Percentiles rank a stretch among this genome's conserved stretches.
Evolutionary conservation across 2,888 invertebrate genomes (phyloP).

Genomic region (Lasioglossum oenotherae): DNA sequence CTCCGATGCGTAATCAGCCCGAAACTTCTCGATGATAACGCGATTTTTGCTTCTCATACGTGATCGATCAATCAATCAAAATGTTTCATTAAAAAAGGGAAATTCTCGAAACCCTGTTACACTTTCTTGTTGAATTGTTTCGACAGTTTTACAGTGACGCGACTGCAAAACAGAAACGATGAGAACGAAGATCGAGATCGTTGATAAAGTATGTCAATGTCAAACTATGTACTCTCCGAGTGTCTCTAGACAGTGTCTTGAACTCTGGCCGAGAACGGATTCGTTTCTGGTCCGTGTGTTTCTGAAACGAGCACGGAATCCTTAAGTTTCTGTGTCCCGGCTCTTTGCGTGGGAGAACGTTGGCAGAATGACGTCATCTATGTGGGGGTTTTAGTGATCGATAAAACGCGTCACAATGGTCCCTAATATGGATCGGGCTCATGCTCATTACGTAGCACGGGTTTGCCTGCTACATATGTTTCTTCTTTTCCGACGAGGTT

Average conservation of each 20-base stretch:
- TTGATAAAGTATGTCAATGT: constrained; percentile 68
- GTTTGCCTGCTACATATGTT: constrained; percentile 11
- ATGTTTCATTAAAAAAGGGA: too few species aligned
- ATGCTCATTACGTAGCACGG: constrained; percentile 25
- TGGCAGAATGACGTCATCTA: constrained; percentile 73
- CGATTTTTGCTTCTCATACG: not conserved
- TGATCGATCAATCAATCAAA: too few species aligned
- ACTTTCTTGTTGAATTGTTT: not conserved
- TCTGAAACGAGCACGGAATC: constrained; percentile 46
- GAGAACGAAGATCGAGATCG: constrained; percentile 36
- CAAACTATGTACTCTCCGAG: constrained; percentile 27
- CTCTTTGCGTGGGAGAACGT: constrained; percentile 66
- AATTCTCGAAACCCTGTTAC: too few species aligned
- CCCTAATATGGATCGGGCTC: constrained; percentile 70
- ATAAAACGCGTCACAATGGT: constrained; percentile 69
- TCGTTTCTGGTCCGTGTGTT: constrained; percentile 36
- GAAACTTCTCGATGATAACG: not conserved
- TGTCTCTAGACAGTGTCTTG: constrained; percentile 41
- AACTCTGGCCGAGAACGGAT: constrained; percentile 32
- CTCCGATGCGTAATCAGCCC: not conserved
- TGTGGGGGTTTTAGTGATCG: constrained; percentile 67
- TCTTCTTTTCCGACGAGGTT: not conserved
- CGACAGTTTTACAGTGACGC: not conserved
- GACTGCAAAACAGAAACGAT: not conserved
- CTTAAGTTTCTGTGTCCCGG: constrained; percentile 36